Percentiles rank a stretch among this genome's conserved stretches.
Evolutionary conservation across 2,113 vertebrate species (phyloP).

Genomic region (Heloderma charlesbogerti): DNA sequence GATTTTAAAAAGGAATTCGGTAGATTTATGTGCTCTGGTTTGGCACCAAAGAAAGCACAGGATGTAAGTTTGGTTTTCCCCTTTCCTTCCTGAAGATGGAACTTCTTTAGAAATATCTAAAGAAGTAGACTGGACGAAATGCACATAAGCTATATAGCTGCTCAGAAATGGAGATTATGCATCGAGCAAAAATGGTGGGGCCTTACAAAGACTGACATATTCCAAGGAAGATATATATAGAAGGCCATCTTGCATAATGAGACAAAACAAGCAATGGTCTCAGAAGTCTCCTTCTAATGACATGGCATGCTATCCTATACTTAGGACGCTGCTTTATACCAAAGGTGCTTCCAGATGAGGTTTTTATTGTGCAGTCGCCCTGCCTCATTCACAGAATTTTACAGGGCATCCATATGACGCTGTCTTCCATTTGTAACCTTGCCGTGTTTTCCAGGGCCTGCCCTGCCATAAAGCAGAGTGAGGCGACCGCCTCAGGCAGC

Average conservation of each 20-base stretch:
- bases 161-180: background rate
- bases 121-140: background rate
- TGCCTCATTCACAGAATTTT: no score
- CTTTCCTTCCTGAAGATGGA: conserved; percentile 4
- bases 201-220: background rate
- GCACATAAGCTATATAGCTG: background rate
- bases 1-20: conserved; percentile 31
- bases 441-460: no score
- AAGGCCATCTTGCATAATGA: background rate
- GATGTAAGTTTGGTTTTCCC: background rate
- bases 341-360: no score
- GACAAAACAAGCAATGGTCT: background rate
- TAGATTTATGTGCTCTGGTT: background rate
- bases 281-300: background rate
- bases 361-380: no score
- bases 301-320: background rate
- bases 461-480: no score
- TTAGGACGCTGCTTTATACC: background rate
- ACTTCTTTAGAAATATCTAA: background rate
- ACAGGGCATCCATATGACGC: no score
- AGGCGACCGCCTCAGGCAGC: no score
- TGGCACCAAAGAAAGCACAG: background rate
- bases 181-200: background rate
- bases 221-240: background rate
- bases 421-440: no score